Percentiles rank a stretch among this genome's conserved stretches.
These are phyloP conservation scores for Dolichoris vasculosae DNA, from an alignment of 1,140 invertebrate genomes.

Conservation along the genomic window DNA sequence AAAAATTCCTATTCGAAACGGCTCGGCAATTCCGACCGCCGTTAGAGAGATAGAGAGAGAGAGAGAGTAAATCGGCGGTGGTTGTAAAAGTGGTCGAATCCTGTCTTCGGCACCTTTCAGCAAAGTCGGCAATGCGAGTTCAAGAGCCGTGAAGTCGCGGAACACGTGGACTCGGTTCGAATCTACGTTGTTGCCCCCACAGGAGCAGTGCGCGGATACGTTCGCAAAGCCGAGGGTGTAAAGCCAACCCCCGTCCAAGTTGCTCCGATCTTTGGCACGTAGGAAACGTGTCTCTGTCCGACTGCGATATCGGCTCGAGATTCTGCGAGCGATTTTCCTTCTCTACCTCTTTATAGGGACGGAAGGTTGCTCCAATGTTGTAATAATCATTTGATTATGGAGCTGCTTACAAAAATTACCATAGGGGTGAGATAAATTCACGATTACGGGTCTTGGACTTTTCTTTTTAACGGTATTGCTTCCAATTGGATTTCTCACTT, in stretches of 20 bases:
- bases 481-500: too few relatives aligned
- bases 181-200: constrained; percentile 66
- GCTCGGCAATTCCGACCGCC: too few relatives aligned
- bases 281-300: neutral
- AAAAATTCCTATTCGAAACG: too few relatives aligned
- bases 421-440: neutral
- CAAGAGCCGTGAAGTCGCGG: constrained; percentile 48
- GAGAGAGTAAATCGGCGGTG: constrained; percentile 61
- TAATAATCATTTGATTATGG: neutral
- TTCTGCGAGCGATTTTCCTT: neutral
- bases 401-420: neutral
- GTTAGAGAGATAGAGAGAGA: too few relatives aligned
- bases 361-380: neutral
- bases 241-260: neutral
- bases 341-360: neutral
- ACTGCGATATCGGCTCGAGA: neutral
- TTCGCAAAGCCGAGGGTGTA: constrained; percentile 62
- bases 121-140: constrained; percentile 64
- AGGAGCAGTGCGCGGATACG: constrained; percentile 67
- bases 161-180: neutral
- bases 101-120: neutral
- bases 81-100: neutral
- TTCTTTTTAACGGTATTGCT: neutral
- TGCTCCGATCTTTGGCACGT: constrained; percentile 13
- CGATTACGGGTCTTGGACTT: neutral